Evolutionary conservation across 2,888 invertebrate genomes (phyloP).

Genomic region (Lasioglossum leucozonium): DNA sequence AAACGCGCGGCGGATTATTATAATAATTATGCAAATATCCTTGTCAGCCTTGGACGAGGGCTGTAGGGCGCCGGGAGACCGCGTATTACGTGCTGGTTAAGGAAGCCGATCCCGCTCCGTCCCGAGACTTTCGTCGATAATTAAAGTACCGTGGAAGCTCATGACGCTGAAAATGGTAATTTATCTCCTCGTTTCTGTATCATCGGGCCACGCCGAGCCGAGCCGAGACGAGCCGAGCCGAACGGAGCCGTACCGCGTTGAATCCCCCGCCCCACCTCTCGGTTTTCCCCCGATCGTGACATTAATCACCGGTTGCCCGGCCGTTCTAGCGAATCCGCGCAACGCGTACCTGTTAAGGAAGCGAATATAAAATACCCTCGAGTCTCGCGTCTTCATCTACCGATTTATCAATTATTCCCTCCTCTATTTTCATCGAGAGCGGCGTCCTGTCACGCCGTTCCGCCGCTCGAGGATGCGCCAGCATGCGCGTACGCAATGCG

Average conservation of each 20-base stretch:
- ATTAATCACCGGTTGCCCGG: constrained; percentile 42
- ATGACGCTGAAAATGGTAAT: constrained; percentile 44
- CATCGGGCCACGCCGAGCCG: constrained; percentile 13
- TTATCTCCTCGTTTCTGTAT: constrained; percentile 37
- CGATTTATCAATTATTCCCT: constrained; percentile 48
- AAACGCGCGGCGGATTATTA: constrained; percentile 38
- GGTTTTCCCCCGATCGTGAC: constrained; percentile 14
- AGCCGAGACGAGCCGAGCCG: not conserved
- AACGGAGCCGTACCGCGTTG: not conserved
- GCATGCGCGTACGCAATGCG: too few species aligned
- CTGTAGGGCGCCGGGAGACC: constrained; percentile 33
- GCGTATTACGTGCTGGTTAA: constrained; percentile 44
- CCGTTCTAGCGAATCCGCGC: not conserved
- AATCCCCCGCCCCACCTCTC: not conserved
- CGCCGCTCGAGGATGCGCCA: too few species aligned
- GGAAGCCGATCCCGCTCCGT: constrained; percentile 17
- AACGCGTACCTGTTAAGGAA: constrained; percentile 1
- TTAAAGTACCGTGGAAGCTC: constrained; percentile 38
- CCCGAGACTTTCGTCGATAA: constrained; percentile 34
- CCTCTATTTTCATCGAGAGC: not conserved
- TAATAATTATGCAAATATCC: constrained; percentile 55
- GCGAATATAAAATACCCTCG: not conserved
- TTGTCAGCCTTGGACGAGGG: constrained; percentile 43
- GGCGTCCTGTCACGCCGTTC: too few species aligned
- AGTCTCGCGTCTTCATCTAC: not conserved